Evolutionary conservation across 2,113 vertebrate genomes (phyloP).

Genomic region (Poeciliopsis prolifica): DNA sequence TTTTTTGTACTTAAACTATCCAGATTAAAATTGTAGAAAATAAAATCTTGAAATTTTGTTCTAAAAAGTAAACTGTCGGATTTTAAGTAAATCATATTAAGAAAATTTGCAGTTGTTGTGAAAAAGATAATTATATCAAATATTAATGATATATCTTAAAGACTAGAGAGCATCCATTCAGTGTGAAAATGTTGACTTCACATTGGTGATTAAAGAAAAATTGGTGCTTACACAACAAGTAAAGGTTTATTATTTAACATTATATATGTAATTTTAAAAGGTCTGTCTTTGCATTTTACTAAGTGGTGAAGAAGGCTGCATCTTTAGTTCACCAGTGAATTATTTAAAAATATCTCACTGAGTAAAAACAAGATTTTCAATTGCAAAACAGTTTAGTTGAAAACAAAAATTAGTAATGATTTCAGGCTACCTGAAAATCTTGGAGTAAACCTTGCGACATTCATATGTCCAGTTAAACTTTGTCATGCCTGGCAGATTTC

Average conservation of each 20-base stretch:
- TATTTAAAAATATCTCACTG: too few species aligned
- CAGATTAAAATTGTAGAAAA: too few species aligned
- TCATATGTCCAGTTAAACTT: constrained; percentile 6
- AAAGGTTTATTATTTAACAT: neutral
- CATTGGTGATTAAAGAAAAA: neutral
- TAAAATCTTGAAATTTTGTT: too few species aligned
- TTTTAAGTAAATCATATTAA: too few species aligned
- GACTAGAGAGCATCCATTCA: neutral
- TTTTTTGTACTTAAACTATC: too few species aligned
- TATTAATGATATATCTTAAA: too few species aligned
- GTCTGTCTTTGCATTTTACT: too few species aligned
- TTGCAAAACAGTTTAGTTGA: neutral
- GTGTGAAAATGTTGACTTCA: neutral
- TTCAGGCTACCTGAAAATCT: neutral
- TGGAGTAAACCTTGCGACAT: neutral
- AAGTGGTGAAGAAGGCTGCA: neutral
- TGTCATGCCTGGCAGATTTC: constrained; percentile 19
- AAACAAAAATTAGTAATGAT: neutral
- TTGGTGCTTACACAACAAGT: neutral
- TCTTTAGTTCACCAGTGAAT: neutral
- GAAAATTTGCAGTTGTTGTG: too few species aligned
- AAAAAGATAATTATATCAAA: too few species aligned
- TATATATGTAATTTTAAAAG: neutral
- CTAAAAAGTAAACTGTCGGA: too few species aligned
- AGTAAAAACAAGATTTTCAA: too few species aligned